Conservation (phyloP, 2,797 vertebrate species). For the Pipistrellus nathusii region DNA sequence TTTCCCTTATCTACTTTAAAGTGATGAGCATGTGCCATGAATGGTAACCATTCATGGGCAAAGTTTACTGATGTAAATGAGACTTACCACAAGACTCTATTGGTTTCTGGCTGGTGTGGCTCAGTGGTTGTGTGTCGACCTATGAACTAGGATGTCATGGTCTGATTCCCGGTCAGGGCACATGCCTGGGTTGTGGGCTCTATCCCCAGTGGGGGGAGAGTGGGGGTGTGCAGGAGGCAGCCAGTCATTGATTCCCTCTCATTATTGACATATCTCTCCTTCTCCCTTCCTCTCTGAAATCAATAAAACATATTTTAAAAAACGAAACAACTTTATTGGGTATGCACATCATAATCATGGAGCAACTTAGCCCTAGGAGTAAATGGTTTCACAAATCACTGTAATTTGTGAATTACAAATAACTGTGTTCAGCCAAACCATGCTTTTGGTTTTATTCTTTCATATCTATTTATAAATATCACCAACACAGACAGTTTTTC, state of each 20-base stretch:
- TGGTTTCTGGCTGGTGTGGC: too few relatives aligned
- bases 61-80: background rate
- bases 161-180: too few relatives aligned
- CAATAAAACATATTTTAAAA: too few relatives aligned
- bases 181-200: too few relatives aligned
- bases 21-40: background rate
- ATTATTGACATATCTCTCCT: too few relatives aligned
- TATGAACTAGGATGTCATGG: too few relatives aligned
- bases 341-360: background rate
- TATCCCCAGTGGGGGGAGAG: too few relatives aligned
- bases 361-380: background rate
- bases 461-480: background rate
- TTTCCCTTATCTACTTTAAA: background rate
- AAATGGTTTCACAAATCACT: background rate
- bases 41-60: background rate
- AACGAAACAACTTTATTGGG: too few relatives aligned
- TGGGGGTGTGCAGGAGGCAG: too few relatives aligned
- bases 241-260: too few relatives aligned
- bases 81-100: background rate
- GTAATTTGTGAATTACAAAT: background rate
- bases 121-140: too few relatives aligned
- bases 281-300: too few relatives aligned
- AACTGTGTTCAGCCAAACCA: constrained; percentile 27
- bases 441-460: background rate
- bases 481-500: background rate